These are phyloP conservation scores for Nipponia nippon DNA, from an alignment of 2,113 vertebrate genomes.

Conservation along the genomic window DNA sequence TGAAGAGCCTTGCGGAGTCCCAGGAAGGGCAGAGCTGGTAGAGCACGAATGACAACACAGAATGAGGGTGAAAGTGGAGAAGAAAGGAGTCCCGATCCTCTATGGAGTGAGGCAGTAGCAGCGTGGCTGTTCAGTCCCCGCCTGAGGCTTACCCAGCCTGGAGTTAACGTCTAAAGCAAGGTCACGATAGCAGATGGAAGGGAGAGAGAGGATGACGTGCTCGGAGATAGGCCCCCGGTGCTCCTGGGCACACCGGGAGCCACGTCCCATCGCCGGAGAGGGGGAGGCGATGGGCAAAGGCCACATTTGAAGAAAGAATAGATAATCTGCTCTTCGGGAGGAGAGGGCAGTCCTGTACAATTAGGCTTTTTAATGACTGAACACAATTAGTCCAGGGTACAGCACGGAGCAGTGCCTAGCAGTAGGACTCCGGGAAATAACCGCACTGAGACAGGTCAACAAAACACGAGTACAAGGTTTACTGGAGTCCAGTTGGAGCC, in stretches of 20 bases:
- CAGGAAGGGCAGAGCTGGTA: not conserved
- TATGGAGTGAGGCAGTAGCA: not conserved
- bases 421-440: not conserved
- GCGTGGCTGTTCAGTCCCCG: not conserved
- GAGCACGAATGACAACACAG: not conserved
- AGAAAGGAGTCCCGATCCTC: not conserved
- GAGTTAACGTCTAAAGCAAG: not conserved
- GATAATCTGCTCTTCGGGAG: not conserved
- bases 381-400: not conserved
- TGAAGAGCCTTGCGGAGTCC: not conserved
- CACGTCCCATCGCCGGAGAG: rapidly evolving
- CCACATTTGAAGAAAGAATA: not conserved
- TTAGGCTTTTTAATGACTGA: not conserved
- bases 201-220: not conserved
- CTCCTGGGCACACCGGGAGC: not conserved
- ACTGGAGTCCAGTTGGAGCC: not conserved
- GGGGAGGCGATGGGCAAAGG: not conserved
- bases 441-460: rapidly evolving
- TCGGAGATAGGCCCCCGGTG: not conserved
- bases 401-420: not conserved
- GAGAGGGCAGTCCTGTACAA: too few relatives aligned
- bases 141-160: not conserved
- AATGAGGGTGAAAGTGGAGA: not conserved
- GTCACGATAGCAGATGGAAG: not conserved
- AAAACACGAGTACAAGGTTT: not conserved